phyloP scores from a whole-genome alignment of 1,140 invertebrate genomes.

The Ips typographus region DNA sequence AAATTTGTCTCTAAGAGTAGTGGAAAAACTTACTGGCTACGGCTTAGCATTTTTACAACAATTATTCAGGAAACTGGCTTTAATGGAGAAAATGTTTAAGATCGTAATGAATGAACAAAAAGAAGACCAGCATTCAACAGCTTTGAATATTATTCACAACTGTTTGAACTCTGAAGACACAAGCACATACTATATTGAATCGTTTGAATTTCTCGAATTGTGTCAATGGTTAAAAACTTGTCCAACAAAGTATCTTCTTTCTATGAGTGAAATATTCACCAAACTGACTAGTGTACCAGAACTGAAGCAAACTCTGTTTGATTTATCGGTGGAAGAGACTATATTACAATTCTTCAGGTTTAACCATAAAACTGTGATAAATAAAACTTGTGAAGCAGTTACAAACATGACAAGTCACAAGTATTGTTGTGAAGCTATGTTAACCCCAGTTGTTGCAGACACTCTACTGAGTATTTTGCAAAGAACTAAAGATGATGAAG shows the following conservation, averaged over 20 bases:
- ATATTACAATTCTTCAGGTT: conserved; percentile 41
- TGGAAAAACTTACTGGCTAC: conserved; percentile 38
- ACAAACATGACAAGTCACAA: conserved; percentile 41
- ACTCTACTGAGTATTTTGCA: conserved; percentile 37
- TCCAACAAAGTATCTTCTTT: conserved; percentile 27
- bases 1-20: conserved; percentile 26
- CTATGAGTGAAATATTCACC: conserved; percentile 35
- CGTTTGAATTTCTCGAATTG: conserved; percentile 44
- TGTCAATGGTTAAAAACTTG: conserved; percentile 44
- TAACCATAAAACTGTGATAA: conserved; percentile 38
- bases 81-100: conserved; percentile 40
- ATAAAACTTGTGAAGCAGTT: conserved; percentile 40
- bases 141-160: conserved; percentile 37
- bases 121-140: conserved; percentile 24
- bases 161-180: conserved; percentile 40
- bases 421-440: conserved; percentile 44
- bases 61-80: conserved; percentile 27
- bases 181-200: conserved; percentile 39
- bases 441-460: conserved; percentile 39
- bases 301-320: conserved; percentile 43
- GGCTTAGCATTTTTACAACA: conserved; percentile 31
- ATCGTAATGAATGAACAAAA: conserved; percentile 36
- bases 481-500: conserved; percentile 29
- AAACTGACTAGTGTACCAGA: conserved; percentile 37
- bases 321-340: conserved; percentile 44